These are phyloP conservation scores for Arothron firmamentum DNA, from an alignment of 2,113 vertebrate species.

Conservation along the genomic window DNA sequence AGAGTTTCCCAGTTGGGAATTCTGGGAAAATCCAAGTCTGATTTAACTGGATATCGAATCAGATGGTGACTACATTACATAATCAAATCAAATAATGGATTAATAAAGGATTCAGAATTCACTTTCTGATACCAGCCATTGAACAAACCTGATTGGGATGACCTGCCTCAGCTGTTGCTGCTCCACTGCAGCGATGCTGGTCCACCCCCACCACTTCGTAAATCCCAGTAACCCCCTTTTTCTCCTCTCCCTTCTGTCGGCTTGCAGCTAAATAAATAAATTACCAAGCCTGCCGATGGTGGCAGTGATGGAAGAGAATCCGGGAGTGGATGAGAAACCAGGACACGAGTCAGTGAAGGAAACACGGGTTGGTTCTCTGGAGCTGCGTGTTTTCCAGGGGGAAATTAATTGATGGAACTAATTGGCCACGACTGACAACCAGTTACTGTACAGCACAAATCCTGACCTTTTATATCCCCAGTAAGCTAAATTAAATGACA, in stretches of 20 bases:
- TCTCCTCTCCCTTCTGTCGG: not conserved
- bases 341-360: not conserved
- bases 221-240: not conserved
- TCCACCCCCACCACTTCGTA: not conserved
- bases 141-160: not conserved
- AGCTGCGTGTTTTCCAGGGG: not conserved
- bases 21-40: not conserved
- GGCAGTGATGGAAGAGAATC: constrained; percentile 18
- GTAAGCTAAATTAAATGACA: not conserved
- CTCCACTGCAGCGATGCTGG: not conserved
- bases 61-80: not conserved
- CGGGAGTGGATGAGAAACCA: constrained; percentile 17
- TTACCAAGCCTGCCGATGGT: constrained; percentile 17
- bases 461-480: not conserved
- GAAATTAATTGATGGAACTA: constrained; percentile 15
- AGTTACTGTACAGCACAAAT: constrained; percentile 13
- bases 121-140: not conserved
- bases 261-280: constrained; percentile 47
- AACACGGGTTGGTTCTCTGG: not conserved
- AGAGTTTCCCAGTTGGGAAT: too few relatives aligned
- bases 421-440: constrained; percentile 27
- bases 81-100: not conserved
- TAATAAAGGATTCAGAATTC: not conserved
- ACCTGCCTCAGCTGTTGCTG: constrained; percentile 15
- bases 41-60: not conserved